Evolutionary conservation across 2,797 vertebrate genomes (phyloP), one percentile per base, ranked within the genome.

Genomic region (Ctenopoma kingsleyae): DNA sequence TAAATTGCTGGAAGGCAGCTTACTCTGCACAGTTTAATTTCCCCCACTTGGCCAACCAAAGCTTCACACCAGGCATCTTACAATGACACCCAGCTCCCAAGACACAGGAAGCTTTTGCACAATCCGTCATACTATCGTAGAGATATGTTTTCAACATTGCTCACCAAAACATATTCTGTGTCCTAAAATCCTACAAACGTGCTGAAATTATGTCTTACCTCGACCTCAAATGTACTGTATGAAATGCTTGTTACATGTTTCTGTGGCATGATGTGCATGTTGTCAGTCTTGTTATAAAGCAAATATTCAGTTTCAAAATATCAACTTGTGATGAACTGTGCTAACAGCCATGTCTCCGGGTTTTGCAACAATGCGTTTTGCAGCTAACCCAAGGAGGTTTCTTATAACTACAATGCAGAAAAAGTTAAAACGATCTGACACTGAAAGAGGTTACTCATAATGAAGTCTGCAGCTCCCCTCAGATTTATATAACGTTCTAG

Each of bases 11-110:
- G 52, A 40, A 78, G 74, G 71, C 69, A 80, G 83, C 81, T 89
- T 81, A 80, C 58, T 69, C 66, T 70, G 78, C 80, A 83, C 65
- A 50, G 65, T 78, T 86, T 81, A 48, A 86, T 86, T 81, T 84
- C 61, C 71, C n/a, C 74, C 44, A 69, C 56, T 67, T 0, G 46
- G n/a, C 56, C 55, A 56, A 77, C 72, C 51, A 76, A 56, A 75
- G 52, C 67, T 74, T 77, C 13, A 36, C 38, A 68, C 60, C 36
- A 60, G 47, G 5, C 47, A 49, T 78, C 60, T 47, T 20, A 53
- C 38, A 64, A 8, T 40, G 70, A 74, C 44, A 67, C 57, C 49
- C 47, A 52, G 67, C 30, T 52, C 41, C 30, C n/a, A 17, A 66
- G 25, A 67, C 30, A 15, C 19, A 38, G 10, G 8, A 20, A 13